A percentile compares a stretch with the other conserved stretches of the same genome.
These are phyloP conservation scores for Halcyon badia DNA, from an alignment of 2,797 vertebrate species.

Conservation along the genomic window DNA sequence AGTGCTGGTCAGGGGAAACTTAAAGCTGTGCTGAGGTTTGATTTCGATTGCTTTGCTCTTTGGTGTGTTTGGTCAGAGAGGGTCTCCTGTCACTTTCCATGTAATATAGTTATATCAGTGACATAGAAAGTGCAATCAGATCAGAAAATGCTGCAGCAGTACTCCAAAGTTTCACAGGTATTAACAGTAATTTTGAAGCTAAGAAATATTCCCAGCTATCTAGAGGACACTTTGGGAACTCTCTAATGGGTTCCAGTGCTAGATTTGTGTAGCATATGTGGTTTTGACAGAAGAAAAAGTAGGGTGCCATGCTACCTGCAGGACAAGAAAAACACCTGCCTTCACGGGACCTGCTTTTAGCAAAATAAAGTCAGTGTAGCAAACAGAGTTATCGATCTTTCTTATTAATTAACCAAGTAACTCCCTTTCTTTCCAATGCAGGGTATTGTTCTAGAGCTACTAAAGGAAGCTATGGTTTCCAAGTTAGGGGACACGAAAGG, in stretches of 20 bases:
- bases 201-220: not conserved
- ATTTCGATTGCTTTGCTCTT: conserved; percentile 44
- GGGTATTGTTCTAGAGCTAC: conserved; percentile 87
- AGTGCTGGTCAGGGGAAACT: conserved; percentile 1
- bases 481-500: conserved; percentile 80
- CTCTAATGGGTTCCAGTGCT: not conserved
- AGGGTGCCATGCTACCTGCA: not conserved
- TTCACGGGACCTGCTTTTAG: not conserved
- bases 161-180: not conserved
- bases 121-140: not conserved
- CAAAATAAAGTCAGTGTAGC: not conserved
- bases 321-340: not conserved
- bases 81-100: not conserved
- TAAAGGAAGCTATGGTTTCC: conserved; percentile 87
- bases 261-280: not conserved
- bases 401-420: not conserved
- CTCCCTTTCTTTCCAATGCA: conserved; percentile 62
- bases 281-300: not conserved
- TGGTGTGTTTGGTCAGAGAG: not conserved
- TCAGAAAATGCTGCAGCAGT: not conserved
- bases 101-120: not conserved
- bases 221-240: not conserved
- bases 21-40: not conserved
- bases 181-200: not conserved
- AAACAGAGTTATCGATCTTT: not conserved